A percentile compares a stretch with the other conserved stretches of the same genome.
These are phyloP conservation scores for Borostomias antarcticus DNA, from an alignment of 2,797 vertebrate genomes.

Conservation along the genomic window DNA sequence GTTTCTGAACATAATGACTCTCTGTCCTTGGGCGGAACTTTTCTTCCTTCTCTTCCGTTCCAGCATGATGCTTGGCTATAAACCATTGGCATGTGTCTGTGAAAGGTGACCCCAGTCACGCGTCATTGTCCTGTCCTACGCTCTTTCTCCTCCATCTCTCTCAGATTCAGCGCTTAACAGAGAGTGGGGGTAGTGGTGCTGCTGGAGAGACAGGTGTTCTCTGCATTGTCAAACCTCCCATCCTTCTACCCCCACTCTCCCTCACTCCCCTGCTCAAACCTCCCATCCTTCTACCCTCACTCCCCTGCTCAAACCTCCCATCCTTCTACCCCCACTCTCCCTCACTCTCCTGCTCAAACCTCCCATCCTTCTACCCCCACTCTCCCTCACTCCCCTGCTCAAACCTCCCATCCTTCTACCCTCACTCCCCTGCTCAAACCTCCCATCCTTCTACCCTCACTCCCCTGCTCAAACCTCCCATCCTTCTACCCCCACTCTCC, in stretches of 20 bases:
- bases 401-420: conserved; percentile 7
- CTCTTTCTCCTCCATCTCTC: not conserved
- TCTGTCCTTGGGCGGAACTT: not conserved
- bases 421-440: conserved; percentile 14
- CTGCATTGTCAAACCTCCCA: not conserved
- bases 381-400: conserved; percentile 8
- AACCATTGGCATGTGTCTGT: not conserved
- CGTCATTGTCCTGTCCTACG: not conserved
- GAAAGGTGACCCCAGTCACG: not conserved
- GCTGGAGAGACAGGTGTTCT: conserved; percentile 8
- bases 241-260: conserved; percentile 21
- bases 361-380: not conserved
- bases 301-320: conserved; percentile 17
- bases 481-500: conserved; percentile 15
- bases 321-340: not conserved
- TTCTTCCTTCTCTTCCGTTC: not conserved
- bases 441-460: conserved; percentile 10
- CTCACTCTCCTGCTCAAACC: conserved; percentile 13
- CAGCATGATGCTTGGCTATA: not conserved
- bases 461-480: not conserved
- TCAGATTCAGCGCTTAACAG: conserved; percentile 13
- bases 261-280: too few species aligned
- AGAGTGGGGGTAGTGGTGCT: conserved; percentile 19
- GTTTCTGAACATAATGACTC: not conserved
- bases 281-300: not conserved